Base-by-base conservation (phyloP, 2,888 invertebrate species). In the Philereme transversata region DNA sequence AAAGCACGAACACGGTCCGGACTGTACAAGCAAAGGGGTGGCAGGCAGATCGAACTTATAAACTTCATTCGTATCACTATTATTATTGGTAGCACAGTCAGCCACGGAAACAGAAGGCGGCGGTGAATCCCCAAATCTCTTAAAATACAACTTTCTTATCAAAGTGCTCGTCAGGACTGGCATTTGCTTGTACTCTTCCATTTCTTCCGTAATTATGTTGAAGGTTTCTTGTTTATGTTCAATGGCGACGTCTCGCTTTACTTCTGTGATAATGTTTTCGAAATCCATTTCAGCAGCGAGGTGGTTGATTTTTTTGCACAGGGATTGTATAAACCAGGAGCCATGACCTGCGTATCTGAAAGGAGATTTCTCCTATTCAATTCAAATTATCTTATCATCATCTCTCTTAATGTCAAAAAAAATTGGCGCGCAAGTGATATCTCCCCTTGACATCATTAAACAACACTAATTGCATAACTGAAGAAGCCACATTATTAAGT, bases 311-410 rank as follows among this genome's bases (percentile, higher is more conserved):
- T 86, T 84, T 6, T 67, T 70, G 68, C 90, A 90, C 0, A 90
- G 71, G 0, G 84, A 77, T 54, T 90, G 90, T 8, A 90, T 84
- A 62, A 90, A 84, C 90, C 90, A 90, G 3, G 88, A 80, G 5
- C 90, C 90, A 44, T 73, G n/a, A 1, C 57, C 22, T 53, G 66
- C 67, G 54, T 71, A 48, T 38, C 69, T 67, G 60, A 40, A 65
- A 65, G 22, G 22, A 22, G 22, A 22, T 22, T 22, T 22, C 22
- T 22, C 1, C 3, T 3, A 22, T 22, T 22, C 22, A 22, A 22
- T 22, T 22, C 22, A 22, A 22, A 22, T 22, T 22, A 22, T 22
- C 3, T 22, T 22, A 22, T 22, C 22, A 22, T 22, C 22, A 22
- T 22, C 22, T 22, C 22, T 22, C 22, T 2, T 22, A 22, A 22